Percentiles rank a stretch among this genome's conserved stretches.
Evolutionary conservation across 2,888 invertebrate species (phyloP).

Genomic region (Stenchaetothrips biformis): DNA sequence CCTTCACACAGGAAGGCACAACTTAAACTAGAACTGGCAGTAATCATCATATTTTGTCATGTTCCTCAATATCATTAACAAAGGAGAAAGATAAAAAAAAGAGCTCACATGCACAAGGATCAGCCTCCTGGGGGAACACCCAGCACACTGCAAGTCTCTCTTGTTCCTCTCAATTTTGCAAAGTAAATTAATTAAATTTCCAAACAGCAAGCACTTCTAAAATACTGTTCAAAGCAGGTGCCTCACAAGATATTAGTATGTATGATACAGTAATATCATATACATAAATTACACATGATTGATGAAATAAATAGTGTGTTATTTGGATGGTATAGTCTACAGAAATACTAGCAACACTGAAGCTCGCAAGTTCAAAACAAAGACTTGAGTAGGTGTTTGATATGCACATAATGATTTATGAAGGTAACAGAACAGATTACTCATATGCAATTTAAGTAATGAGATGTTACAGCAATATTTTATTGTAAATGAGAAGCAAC

Average conservation of each 20-base stretch:
- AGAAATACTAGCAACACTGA: not conserved
- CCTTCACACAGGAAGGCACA: not conserved
- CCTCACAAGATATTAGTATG: not conserved
- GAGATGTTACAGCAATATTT: not conserved
- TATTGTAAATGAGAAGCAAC: not conserved
- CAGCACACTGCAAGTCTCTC: not conserved
- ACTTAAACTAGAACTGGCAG: constrained; percentile 15
- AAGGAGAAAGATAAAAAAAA: no score
- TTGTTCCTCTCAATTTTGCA: not conserved
- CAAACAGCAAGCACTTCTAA: not conserved
- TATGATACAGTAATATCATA: constrained; percentile 4
- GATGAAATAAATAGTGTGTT: not conserved
- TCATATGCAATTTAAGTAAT: not conserved
- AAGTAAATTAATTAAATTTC: not conserved
- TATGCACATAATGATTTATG: not conserved
- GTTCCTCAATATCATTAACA: not conserved
- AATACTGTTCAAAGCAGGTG: not conserved
- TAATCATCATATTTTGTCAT: not conserved
- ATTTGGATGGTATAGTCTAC: not conserved
- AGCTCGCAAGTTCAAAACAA: not conserved
- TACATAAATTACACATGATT: not conserved
- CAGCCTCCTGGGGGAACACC: not conserved
- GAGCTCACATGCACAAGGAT: no score
- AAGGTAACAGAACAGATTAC: not conserved
- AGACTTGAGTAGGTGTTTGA: not conserved